phyloP scores from a whole-genome alignment of 2,797 vertebrate species.

The Sebastiscus albofasciatus region DNA sequence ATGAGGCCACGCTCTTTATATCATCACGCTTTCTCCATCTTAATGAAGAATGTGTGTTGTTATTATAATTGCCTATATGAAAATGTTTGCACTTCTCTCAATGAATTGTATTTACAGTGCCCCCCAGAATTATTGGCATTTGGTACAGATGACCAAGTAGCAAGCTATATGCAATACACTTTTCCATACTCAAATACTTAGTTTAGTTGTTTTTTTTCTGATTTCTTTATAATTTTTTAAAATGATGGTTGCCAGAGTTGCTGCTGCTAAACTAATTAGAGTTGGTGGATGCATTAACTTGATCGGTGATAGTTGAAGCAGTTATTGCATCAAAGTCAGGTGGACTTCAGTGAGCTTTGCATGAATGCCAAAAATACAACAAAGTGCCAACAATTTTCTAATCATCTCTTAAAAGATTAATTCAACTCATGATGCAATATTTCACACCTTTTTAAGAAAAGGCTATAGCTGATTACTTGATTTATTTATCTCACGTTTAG shows the following conservation, averaged over 20 bases:
- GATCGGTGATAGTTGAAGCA: constrained; percentile 25
- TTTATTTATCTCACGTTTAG: constrained; percentile 52
- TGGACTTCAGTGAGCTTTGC: constrained; percentile 31
- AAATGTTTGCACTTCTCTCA: constrained; percentile 59
- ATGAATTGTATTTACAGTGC: constrained; percentile 38
- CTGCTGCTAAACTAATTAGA: constrained; percentile 6
- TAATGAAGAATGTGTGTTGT: constrained; percentile 29
- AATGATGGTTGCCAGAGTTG: background rate
- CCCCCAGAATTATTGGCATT: constrained; percentile 63
- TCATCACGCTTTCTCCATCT: constrained; percentile 31
- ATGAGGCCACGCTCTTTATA: constrained; percentile 22
- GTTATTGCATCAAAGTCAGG: background rate
- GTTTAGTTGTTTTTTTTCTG: background rate
- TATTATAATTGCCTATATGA: constrained; percentile 36
- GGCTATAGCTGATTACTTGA: constrained; percentile 45
- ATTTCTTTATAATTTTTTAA: background rate
- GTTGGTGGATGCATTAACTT: background rate
- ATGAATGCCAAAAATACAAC: constrained; percentile 64
- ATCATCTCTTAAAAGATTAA: constrained; percentile 24
- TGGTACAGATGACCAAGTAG: constrained; percentile 54
- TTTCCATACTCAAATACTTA: background rate
- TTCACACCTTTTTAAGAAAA: constrained; percentile 36
- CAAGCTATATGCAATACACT: constrained; percentile 20
- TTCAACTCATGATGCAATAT: constrained; percentile 34
- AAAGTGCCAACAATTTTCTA: constrained; percentile 73